A percentile compares a stretch with the other conserved stretches of the same genome.
Conservation (phyloP, 2,113 vertebrate genomes). For the Lepus timidus region DNA sequence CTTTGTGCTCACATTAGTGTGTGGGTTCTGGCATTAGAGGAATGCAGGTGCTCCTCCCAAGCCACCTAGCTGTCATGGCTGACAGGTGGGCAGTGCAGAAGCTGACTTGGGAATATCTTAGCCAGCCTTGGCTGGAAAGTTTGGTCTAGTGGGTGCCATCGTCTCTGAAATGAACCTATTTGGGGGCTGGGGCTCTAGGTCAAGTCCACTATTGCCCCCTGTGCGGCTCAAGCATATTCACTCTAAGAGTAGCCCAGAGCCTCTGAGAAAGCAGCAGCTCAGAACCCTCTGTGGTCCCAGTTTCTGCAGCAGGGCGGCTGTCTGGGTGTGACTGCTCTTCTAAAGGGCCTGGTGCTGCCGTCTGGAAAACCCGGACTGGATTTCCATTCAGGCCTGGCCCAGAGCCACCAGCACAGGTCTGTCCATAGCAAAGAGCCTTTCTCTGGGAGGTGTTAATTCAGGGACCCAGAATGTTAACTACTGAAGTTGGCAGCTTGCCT, state of each 20-base stretch:
- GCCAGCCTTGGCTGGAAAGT: neutral
- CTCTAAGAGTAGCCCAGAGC: neutral
- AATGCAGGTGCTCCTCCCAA: neutral
- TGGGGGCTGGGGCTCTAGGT: neutral
- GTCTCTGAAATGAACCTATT: neutral
- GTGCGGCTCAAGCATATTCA: neutral
- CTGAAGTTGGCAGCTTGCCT: neutral
- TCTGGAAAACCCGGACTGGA: constrained; percentile 76
- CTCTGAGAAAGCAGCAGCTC: neutral
- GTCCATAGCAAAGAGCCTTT: neutral
- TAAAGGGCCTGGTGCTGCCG: constrained; percentile 35
- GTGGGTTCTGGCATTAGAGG: constrained; percentile 33
- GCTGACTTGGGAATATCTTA: neutral
- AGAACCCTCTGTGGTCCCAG: constrained; percentile 40
- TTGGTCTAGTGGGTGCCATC: neutral
- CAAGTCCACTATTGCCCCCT: neutral
- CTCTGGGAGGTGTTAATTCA: neutral
- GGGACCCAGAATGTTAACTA: neutral
- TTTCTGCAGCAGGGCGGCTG: neutral
- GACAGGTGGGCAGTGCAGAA: neutral
- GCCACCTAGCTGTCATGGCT: neutral
- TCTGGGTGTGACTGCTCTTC: constrained; percentile 21
- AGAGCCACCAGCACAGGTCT: neutral
- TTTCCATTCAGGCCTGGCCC: neutral
- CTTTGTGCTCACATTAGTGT: neutral